A percentile compares a stretch with the other conserved stretches of the same genome.
Evolutionary conservation across 2,797 vertebrate species (phyloP).

Genomic region (Siniperca undulata): DNA sequence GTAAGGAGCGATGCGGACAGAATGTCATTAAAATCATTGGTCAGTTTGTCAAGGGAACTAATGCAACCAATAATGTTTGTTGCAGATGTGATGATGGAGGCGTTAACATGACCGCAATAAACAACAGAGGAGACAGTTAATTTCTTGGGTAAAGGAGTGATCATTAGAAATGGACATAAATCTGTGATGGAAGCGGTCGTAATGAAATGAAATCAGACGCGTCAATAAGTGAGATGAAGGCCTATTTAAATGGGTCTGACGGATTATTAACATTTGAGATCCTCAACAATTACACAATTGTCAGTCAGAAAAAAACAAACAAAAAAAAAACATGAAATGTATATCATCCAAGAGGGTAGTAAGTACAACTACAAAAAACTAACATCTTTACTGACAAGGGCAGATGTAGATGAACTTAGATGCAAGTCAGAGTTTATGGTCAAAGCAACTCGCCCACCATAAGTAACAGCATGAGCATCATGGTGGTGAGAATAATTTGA

Average conservation of each 20-base stretch:
- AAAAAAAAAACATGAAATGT: not conserved
- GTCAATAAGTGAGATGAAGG: slow-evolving; percentile 34
- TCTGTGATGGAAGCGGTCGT: slow-evolving; percentile 13
- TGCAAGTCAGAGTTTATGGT: slow-evolving; percentile 33
- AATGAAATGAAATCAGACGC: slow-evolving; percentile 39
- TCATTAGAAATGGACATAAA: slow-evolving; percentile 56
- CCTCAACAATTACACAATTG: slow-evolving; percentile 17
- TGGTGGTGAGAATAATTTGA: slow-evolving; percentile 30
- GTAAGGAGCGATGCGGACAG: slow-evolving; percentile 1
- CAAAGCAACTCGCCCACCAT: slow-evolving; percentile 41
- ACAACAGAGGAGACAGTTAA: slow-evolving; percentile 48
- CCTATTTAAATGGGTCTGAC: slow-evolving; percentile 12
- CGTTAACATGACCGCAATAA: slow-evolving; percentile 52
- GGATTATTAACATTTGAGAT: slow-evolving; percentile 13
- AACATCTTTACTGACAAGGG: slow-evolving; percentile 1
- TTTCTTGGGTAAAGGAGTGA: slow-evolving; percentile 41
- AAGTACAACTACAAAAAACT: not conserved
- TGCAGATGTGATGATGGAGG: slow-evolving; percentile 52
- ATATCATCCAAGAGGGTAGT: slow-evolving; percentile 4
- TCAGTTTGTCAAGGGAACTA: slow-evolving; percentile 39
- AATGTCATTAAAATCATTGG: slow-evolving; percentile 48
- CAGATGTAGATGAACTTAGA: slow-evolving; percentile 21
- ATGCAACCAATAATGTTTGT: slow-evolving; percentile 40
- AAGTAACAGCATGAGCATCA: slow-evolving; percentile 18
- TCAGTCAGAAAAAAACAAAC: not conserved